phyloP scores from a whole-genome alignment of 2,888 invertebrate species.

The Baccha elongata region DNA sequence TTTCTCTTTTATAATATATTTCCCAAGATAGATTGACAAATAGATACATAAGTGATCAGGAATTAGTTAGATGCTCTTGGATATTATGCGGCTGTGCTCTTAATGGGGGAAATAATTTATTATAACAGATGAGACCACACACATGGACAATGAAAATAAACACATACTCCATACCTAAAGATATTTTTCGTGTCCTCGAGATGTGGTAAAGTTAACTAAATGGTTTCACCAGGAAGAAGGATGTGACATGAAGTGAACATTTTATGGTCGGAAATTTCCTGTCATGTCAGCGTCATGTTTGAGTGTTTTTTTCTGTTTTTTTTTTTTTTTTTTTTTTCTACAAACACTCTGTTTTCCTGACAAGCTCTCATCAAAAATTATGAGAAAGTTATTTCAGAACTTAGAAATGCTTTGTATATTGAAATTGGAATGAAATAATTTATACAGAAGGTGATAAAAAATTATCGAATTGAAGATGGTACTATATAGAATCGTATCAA shows the following conservation, averaged over 20 bases:
- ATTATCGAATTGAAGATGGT: too few species aligned
- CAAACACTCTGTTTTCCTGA: slow-evolving; percentile 9
- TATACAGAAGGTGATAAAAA: too few species aligned
- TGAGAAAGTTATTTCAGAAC: slow-evolving; percentile 14
- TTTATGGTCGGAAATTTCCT: slow-evolving; percentile 52
- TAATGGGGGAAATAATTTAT: slow-evolving; percentile 46
- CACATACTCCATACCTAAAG: slow-evolving; percentile 17
- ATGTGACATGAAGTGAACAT: slow-evolving; percentile 37
- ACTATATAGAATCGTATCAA: too few species aligned
- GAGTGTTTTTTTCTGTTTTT: not conserved
- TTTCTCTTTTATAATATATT: slow-evolving; percentile 34
- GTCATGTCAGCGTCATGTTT: slow-evolving; percentile 48
- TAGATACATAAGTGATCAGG: slow-evolving; percentile 25
- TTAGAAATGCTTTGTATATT: not conserved
- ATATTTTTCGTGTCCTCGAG: too few species aligned
- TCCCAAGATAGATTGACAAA: slow-evolving; percentile 39
- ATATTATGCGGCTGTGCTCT: slow-evolving; percentile 22
- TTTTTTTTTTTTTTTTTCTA: not conserved
- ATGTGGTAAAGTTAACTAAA: slow-evolving; percentile 27
- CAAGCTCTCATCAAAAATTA: slow-evolving; percentile 36
- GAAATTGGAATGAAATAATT: not conserved
- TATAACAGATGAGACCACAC: slow-evolving; percentile 37
- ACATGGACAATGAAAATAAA: not conserved
- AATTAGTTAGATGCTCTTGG: slow-evolving; percentile 40
- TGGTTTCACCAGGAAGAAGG: slow-evolving; percentile 18